Evolutionary conservation across 1,140 invertebrate species (phyloP), one percentile per base, ranked within the genome.

Genomic region (Pseudomyrmex flavicornis): DNA sequence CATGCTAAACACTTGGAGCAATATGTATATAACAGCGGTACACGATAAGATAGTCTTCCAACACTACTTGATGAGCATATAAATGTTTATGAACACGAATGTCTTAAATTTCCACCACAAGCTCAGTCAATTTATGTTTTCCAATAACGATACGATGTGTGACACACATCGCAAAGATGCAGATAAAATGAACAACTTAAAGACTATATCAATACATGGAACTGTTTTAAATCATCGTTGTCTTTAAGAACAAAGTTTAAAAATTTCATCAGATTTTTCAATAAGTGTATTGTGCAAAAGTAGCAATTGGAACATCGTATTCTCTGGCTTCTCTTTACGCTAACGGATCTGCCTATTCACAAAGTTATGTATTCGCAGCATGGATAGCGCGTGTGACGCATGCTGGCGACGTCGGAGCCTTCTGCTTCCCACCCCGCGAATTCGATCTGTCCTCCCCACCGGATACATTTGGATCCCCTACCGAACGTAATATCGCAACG

Each of bases 301-400:
- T 58, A 58, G 17, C 52, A 22, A 59, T 22, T 26, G 5, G 20
- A 70, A 50, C 50, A 22, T 5, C 13, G 44, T 12, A 8, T 7
- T 35, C 17, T 56, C 50, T 70, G 52, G 52, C 52, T 85, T 50
- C 44, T 52, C 58, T 35, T 35, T 8, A 8, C 58, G 68, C 65
- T 79, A 56, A 54, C 73, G 50, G 44, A 46, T 68, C 59, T 77
- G 68, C 54, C 66, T 52, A 48, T 80, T 52, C 68, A 58, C 54
- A 66, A 58, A 56, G 62, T 44, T 48, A 79, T 22, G 72, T 87
- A 84, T 46, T 80, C 86, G 86, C 79, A 83, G 84, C 88, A 75
- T 85, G 79, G 82, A 84, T 82, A 90, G 72, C 82, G 88, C 84
- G 89, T 90, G 86, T 90, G 86, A 91, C 88, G 91, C 88, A 89